Evolutionary conservation across 1,140 invertebrate species (phyloP), one percentile per base, ranked within the genome.

Genomic region (Batillaria attramentaria): DNA sequence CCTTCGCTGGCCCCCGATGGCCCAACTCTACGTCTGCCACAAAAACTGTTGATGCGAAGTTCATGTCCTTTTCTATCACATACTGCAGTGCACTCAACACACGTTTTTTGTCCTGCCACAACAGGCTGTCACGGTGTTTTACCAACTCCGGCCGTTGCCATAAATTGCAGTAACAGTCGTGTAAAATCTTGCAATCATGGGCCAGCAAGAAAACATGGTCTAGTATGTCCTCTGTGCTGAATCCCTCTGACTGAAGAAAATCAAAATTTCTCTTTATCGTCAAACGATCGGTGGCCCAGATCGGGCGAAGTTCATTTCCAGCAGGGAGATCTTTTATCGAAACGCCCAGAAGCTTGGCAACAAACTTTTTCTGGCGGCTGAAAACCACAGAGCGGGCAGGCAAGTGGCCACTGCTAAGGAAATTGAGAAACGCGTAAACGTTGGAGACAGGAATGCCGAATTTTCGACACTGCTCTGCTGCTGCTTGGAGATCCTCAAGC

Each of bases 61-160:
- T 75, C 73, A 75, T 75, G 73, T 75, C 73, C 20, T 65, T 62
- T n/a, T 75, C 73, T 10, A 75, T 41, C 10, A 75, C 73, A 37
- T 75, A 75, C 54, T 75, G 73, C 54, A 75, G 57, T 1, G 62
- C 35, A n/a, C n/a, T 35, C 35, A 75, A 39, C 1, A 35, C 35
- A 18, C 37, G 54, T 39, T 65, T 75, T n/a, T 31, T 75, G 24
- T 75, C 73, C 28, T 42, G 28, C 54, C 57, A 41, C 31, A 37
- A 31, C 20, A 28, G 46, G 28, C n/a, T 33, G 13, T 20, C 62
- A 5, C 6, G 20, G 16, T 70, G 24, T 6, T 0, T 41, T 1
- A 8, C 68, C 18, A 70, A 20, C 37, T 75, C 54, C 5, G 73
- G 73, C 13, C 73, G 33, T 18, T 75, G 46, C 73, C 73, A 75